Evolutionary conservation across 2,797 vertebrate genomes (phyloP), one percentile per base, ranked within the genome.

Genomic region (Takifugu ocellatus): DNA sequence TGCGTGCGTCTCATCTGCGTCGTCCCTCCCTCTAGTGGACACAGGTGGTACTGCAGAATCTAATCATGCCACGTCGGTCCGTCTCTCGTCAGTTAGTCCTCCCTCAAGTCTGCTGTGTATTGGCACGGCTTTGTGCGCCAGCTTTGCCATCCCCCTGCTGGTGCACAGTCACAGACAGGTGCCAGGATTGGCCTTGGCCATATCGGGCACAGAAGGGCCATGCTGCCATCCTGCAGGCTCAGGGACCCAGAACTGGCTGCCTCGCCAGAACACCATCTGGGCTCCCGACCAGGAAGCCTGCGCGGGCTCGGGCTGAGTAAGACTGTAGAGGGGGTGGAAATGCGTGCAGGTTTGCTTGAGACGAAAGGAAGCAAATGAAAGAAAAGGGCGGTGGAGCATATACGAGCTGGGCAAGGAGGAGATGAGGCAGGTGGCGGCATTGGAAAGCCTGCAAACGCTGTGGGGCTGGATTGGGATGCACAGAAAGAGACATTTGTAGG

Each of bases 191-290:
- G 85, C 86, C 83, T 75, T 25, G 74, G 86, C 86, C 89, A 92
- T 90, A 85, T 91, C 84, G 84, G 88, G 86, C 85, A 85, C 87
- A 90, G 89, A 91, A 89, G 89, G 87, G 78, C 85, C 57, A 78
- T 83, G 77, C 87, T 88, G 88, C 81, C 77, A 72, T 89, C 87
- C 89, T 81, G 88, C 84, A 71, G 81, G 79, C 85, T 79, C 81
- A 59, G 79, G 81, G 84, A 85, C 80, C 84, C 79, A 82, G 74
- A 80, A 78, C 83, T 84, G 84, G 83, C 84, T 74, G 70, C 72
- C 79, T 86, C 67, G 81, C 84, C 76, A 70, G 77, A 75, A 83
- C 62, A 50, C 88, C 88, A 90, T 90, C 89, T 91, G 90, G 88
- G 78, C 76, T 64, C 73, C 65, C 86, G 83, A 83, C 80, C 81